These are phyloP conservation scores for Donacobius atricapilla DNA, from an alignment of 2,113 vertebrate genomes.

Conservation along the genomic window DNA sequence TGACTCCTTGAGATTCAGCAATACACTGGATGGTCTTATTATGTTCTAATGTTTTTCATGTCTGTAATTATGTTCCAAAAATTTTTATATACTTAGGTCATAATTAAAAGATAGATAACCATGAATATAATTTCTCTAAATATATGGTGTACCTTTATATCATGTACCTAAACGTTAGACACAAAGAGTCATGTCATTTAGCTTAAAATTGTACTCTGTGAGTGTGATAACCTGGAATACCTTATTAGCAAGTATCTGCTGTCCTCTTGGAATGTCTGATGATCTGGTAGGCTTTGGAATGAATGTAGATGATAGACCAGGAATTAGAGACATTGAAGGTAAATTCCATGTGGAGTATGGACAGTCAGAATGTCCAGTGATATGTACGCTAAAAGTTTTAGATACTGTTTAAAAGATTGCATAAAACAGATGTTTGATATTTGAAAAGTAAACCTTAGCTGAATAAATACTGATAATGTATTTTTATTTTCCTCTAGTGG, in stretches of 20 bases:
- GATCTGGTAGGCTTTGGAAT: background rate
- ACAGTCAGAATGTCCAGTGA: background rate
- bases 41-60: background rate
- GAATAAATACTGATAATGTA: background rate
- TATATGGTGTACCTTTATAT: background rate
- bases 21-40: background rate
- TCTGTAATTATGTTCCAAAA: background rate
- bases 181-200: background rate
- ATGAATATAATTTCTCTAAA: background rate
- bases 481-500: constrained; percentile 78
- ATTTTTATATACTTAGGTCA: background rate
- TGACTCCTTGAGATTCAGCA: background rate
- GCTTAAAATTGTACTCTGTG: background rate
- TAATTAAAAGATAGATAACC: background rate
- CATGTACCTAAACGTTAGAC: background rate
- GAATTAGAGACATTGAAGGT: background rate
- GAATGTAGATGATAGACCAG: background rate
- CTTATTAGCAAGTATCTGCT: background rate
- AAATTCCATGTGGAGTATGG: background rate
- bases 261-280: background rate
- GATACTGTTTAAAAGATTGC: background rate
- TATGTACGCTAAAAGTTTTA: background rate
- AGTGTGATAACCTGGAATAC: background rate
- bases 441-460: background rate
- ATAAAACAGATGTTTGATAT: background rate